Evolutionary conservation across 2,888 invertebrate species (phyloP).

Genomic region (Coelinius sp.): DNA sequence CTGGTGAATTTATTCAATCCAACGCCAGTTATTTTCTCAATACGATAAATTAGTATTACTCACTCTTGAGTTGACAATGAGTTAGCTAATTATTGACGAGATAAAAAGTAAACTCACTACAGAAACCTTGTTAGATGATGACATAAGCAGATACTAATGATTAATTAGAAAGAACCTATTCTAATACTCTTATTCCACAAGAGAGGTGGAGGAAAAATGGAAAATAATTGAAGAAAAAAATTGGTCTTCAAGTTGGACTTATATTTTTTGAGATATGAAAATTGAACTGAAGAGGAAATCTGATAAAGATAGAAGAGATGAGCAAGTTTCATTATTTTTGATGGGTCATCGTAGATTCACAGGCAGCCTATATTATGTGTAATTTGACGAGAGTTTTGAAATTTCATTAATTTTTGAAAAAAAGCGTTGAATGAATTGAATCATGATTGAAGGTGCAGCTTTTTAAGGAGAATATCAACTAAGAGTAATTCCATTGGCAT

Average conservation of each 20-base stretch:
- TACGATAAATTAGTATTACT: slow-evolving; percentile 63
- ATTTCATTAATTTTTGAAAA: slow-evolving; percentile 47
- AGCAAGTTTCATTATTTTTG: slow-evolving; percentile 58
- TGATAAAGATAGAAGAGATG: slow-evolving; percentile 46
- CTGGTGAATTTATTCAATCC: slow-evolving; percentile 51
- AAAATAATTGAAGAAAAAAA: slow-evolving; percentile 47
- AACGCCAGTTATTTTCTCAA: slow-evolving; percentile 66
- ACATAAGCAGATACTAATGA: slow-evolving; percentile 63
- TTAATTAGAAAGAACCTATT: slow-evolving; percentile 63
- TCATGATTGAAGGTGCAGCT: background rate
- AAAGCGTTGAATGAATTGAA: background rate
- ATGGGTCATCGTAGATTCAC: slow-evolving; percentile 46
- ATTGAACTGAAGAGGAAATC: slow-evolving; percentile 42
- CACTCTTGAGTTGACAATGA: slow-evolving; percentile 59
- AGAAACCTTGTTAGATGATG: slow-evolving; percentile 63
- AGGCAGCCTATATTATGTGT: slow-evolving; percentile 48
- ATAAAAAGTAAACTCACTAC: slow-evolving; percentile 55
- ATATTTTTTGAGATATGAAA: slow-evolving; percentile 65
- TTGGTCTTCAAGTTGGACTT: slow-evolving; percentile 63
- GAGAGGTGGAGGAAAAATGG: slow-evolving; percentile 33
- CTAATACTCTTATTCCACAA: slow-evolving; percentile 64
- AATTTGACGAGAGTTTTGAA: slow-evolving; percentile 45
- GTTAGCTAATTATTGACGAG: slow-evolving; percentile 53
- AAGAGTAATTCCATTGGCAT: slow-evolving; percentile 32
- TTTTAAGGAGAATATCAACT: slow-evolving; percentile 10